Base-by-base conservation (phyloP, 1,140 invertebrate genomes). In the Gonatopus flavifemur region DNA sequence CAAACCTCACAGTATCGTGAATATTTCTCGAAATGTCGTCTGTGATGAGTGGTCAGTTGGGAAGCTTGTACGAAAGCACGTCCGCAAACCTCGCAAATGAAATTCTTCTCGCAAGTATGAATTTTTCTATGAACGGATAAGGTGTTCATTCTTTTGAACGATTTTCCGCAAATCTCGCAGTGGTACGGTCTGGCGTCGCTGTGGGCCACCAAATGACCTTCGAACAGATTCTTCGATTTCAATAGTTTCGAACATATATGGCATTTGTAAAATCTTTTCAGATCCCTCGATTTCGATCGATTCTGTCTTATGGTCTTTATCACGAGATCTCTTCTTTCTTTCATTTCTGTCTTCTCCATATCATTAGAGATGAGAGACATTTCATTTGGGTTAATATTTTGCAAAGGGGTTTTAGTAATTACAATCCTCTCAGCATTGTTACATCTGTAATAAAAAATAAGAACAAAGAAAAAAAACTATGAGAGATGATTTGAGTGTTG, bases 151-250 rank as follows among this genome's bases (percentile, higher is more conserved):
- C 79, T 67, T 3, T 81, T 76, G 64, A 82, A 83, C 0, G 62
- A 52, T 24, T 79, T 78, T 5, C 55, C 43, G 63, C 83, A 83
- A 6, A 71, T 51, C 1, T 71, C 56, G 57, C 82, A 84, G 3
- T 68, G 49, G 59, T 80, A 77, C 0, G 82, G 82, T 2, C 80
- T 73, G 0, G 63, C 68, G 3, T 71, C 67, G 13, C 65, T 70
- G 64, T 84, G 83, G 8, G 77, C 39, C 5, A 80, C 64, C 18
- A 75, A 57, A 20, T 81, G 79, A 6, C 74, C 68, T 3, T 82
- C 78, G 53, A 82, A 78, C 1, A 80, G 71, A 52, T 76, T 78
- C 50, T 80, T 80, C 3, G 72, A 64, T 21, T 57, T 50, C 44
- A 83, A 79, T 12, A 58, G 58, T 44, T 80, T 81, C 3, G 53